Conservation (phyloP, 2,797 vertebrate species). For the Smutsia gigantea region DNA sequence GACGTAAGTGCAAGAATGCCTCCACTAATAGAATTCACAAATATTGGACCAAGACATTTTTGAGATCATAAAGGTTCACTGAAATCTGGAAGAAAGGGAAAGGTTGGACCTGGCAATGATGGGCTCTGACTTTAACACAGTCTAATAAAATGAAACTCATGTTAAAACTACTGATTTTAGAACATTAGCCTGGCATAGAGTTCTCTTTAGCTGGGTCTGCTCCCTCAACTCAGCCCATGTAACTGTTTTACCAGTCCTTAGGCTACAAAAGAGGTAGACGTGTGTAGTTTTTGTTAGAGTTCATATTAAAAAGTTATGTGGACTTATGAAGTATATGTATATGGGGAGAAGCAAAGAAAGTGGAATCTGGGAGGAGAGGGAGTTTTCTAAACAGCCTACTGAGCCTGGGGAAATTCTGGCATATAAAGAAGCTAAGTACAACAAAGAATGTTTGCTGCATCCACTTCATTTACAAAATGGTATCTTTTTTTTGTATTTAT, state of each 20-base stretch:
- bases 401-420: not conserved
- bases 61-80: slow-evolving; percentile 84
- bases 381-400: not conserved
- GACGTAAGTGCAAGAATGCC: slow-evolving; percentile 87
- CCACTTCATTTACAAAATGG: not conserved
- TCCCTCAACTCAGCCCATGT: not conserved
- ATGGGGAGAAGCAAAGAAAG: not conserved
- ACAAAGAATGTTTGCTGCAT: not conserved
- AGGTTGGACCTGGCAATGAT: not conserved
- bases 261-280: slow-evolving; percentile 29
- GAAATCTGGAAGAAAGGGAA: slow-evolving; percentile 39
- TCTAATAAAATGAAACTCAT: slow-evolving; percentile 35
- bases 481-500: not conserved
- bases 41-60: slow-evolving; percentile 85
- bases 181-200: not conserved
- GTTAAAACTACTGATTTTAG: slow-evolving; percentile 67
- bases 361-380: not conserved
- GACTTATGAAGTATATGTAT: not conserved
- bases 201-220: slow-evolving; percentile 8
- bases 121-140: slow-evolving; percentile 42
- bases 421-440: not conserved
- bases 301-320: slow-evolving; percentile 60
- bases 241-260: slow-evolving; percentile 55
- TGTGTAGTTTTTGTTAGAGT: slow-evolving; percentile 55
- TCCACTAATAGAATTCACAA: slow-evolving; percentile 87